These are phyloP conservation scores for Fragum fragum DNA, from an alignment of 2,888 invertebrate genomes.

Conservation along the genomic window DNA sequence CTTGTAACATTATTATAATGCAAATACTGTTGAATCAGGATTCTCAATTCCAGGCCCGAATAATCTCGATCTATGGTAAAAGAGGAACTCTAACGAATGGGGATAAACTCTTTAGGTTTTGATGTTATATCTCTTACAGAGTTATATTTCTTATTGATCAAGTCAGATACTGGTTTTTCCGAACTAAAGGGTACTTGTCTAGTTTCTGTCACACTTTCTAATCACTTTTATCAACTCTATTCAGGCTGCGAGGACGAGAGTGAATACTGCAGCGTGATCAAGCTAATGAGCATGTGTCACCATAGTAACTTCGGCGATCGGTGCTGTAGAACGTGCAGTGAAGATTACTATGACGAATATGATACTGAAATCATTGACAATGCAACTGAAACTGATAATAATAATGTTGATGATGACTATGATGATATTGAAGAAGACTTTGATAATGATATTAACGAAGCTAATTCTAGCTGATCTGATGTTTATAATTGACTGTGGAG, in stretches of 20 bases:
- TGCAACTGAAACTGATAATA: conserved; percentile 23
- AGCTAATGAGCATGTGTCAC: conserved; percentile 95
- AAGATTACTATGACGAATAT: conserved; percentile 47
- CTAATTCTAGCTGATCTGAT: conserved; percentile 38
- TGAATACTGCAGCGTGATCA: conserved; percentile 94
- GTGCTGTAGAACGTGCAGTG: conserved; percentile 94
- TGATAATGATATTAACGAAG: conserved; percentile 31
- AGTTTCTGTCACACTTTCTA: no score
- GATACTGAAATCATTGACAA: neutral
- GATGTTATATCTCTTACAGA: no score
- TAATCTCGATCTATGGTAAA: no score
- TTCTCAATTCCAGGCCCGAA: no score
- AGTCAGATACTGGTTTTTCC: no score
- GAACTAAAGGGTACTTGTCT: no score
- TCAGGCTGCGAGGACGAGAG: conserved; percentile 88
- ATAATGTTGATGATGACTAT: conserved; percentile 23
- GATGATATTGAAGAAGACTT: neutral
- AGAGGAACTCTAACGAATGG: no score
- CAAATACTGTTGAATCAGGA: no score
- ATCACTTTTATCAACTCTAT: conserved; percentile 44
- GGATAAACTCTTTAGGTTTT: no score
- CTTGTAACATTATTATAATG: no score
- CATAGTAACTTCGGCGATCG: conserved; percentile 93
- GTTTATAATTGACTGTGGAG: neutral
- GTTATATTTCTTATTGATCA: no score